Percentiles rank a stretch among this genome's conserved stretches.
phyloP scores from a whole-genome alignment of 2,113 vertebrate genomes.

The Deroptyus accipitrinus region DNA sequence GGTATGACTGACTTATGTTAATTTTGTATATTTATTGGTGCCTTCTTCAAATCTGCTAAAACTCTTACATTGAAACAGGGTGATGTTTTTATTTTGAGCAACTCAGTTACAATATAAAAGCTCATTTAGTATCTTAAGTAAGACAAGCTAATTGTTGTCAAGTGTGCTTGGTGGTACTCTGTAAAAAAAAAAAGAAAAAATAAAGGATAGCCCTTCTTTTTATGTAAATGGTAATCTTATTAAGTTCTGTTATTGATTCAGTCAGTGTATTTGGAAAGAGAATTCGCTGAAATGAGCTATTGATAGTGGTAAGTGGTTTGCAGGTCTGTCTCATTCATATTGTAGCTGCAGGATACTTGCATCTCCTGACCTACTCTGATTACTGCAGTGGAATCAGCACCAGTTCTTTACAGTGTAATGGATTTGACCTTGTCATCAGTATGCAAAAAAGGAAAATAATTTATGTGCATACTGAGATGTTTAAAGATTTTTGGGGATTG shows the following conservation, averaged over 20 bases:
- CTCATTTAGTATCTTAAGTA: background rate
- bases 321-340: fast-evolving
- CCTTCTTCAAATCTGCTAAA: background rate
- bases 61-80: background rate
- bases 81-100: background rate
- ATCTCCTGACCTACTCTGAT: background rate
- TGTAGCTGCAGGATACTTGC: background rate
- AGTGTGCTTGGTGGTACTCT: background rate
- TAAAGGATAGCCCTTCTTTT: background rate
- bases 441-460: background rate
- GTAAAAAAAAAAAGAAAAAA: background rate
- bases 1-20: constrained; percentile 72
- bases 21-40: background rate
- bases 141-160: background rate
- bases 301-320: background rate
- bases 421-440: background rate
- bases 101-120: background rate
- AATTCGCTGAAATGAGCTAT: background rate
- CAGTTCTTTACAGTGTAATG: background rate
- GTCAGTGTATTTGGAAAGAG: background rate
- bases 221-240: background rate
- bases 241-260: background rate
- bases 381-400: background rate
- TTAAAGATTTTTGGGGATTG: background rate
- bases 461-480: background rate